Evolutionary conservation across 2,888 invertebrate genomes (phyloP).

Genomic region (Phorcus lineatus): DNA sequence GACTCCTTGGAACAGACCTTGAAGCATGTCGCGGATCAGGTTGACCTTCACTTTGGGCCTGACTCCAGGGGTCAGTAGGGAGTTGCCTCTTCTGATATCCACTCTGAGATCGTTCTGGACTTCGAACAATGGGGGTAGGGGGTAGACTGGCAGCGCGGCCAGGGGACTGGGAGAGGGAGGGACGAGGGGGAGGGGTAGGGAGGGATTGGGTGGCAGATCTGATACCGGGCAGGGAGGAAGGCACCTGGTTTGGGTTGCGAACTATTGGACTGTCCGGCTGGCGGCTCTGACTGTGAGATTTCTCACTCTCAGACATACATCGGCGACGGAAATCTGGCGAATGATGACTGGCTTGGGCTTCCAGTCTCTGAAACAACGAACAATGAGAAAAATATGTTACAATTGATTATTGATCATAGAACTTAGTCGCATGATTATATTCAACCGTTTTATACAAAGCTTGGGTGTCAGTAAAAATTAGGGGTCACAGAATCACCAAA

Average conservation of each 20-base stretch:
- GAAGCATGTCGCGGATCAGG: not conserved
- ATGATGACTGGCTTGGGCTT: constrained; percentile 1
- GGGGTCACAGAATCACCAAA: too few relatives aligned
- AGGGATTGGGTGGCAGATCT: not conserved
- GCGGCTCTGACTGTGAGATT: not conserved
- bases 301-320: not conserved
- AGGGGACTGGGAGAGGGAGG: not conserved
- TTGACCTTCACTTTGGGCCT: not conserved
- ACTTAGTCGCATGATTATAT: too few relatives aligned
- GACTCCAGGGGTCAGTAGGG: constrained; percentile 13
- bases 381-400: too few relatives aligned
- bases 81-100: not conserved
- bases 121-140: not conserved
- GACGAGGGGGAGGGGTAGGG: not conserved
- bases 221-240: not conserved
- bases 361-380: constrained; percentile 1
- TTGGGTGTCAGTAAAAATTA: too few relatives aligned
- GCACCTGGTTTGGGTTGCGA: constrained; percentile 8
- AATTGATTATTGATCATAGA: too few relatives aligned
- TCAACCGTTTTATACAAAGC: too few relatives aligned
- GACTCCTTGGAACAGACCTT: not conserved
- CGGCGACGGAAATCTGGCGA: constrained; percentile 7
- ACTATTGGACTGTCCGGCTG: constrained; percentile 13
- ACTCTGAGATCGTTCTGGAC: not conserved
- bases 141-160: not conserved